A percentile compares a stretch with the other conserved stretches of the same genome.
These are phyloP conservation scores for Pseudorhombus dupliciocellatus DNA, from an alignment of 2,113 vertebrate species.

Conservation along the genomic window DNA sequence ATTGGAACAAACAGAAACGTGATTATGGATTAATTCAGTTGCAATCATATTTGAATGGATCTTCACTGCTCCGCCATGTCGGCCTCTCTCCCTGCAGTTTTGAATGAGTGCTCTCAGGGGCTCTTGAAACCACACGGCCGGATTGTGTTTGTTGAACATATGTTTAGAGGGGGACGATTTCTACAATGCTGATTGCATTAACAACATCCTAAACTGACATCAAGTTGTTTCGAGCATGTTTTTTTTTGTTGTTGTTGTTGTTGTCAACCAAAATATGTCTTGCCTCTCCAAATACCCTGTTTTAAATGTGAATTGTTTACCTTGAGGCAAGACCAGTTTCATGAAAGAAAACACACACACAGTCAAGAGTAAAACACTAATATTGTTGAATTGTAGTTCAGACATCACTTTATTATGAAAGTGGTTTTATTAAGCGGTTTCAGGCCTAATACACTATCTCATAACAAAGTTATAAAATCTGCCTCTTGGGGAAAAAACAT, in stretches of 20 bases:
- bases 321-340: too few species aligned
- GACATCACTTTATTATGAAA: slow-evolving; percentile 1
- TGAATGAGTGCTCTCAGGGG: slow-evolving; percentile 61
- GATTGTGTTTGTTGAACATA: slow-evolving; percentile 41
- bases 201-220: slow-evolving; percentile 38
- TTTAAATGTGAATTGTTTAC: too few species aligned
- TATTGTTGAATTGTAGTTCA: neutral
- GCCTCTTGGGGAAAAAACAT: neutral
- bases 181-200: slow-evolving; percentile 36
- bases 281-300: neutral
- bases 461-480: neutral
- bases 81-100: slow-evolving; percentile 51
- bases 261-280: neutral
- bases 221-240: slow-evolving; percentile 7
- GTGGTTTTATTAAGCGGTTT: neutral
- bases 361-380: too few species aligned
- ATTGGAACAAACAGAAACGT: slow-evolving; percentile 76
- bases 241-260: neutral
- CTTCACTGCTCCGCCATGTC: slow-evolving; percentile 61
- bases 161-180: slow-evolving; percentile 57
- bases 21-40: slow-evolving; percentile 78
- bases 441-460: neutral
- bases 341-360: too few species aligned
- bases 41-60: slow-evolving; percentile 78
- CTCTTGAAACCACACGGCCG: slow-evolving; percentile 58